These are phyloP conservation scores for Agelastica alni DNA, from an alignment of 2,888 invertebrate genomes.

Conservation along the genomic window DNA sequence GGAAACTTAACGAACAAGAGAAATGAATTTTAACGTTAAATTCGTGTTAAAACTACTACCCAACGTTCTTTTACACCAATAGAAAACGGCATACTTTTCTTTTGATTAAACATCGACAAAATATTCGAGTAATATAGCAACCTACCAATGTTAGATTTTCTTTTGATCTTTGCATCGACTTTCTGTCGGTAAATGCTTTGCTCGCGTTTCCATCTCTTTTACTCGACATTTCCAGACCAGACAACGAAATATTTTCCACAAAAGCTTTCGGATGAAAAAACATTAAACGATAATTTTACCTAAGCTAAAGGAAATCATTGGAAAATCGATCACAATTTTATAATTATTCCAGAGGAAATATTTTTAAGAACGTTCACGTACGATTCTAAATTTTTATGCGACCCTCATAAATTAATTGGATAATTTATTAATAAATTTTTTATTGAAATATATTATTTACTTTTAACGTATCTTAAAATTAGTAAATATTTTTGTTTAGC, in stretches of 20 bases:
- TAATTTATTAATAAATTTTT: no score
- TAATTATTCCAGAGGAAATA: no score
- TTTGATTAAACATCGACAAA: slow-evolving; percentile 40
- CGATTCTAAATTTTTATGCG: no score
- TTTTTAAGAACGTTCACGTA: no score
- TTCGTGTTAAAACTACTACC: background rate
- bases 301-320: slow-evolving; percentile 42
- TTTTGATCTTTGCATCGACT: slow-evolving; percentile 34
- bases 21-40: no score
- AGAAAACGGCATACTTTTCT: slow-evolving; percentile 36
- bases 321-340: slow-evolving; percentile 35
- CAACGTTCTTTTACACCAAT: slow-evolving; percentile 4
- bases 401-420: no score
- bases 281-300: slow-evolving; percentile 43
- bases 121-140: slow-evolving; percentile 37
- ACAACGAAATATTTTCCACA: slow-evolving; percentile 43
- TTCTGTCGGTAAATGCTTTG: slow-evolving; percentile 37
- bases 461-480: no score
- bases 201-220: slow-evolving; percentile 23
- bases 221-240: slow-evolving; percentile 42
- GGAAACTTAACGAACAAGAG: no score
- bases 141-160: slow-evolving; percentile 36
- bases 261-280: slow-evolving; percentile 41
- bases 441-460: no score
- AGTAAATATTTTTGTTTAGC: no score